Base-by-base conservation (phyloP, 1,140 invertebrate genomes). In the Drosophila ambigua region DNA sequence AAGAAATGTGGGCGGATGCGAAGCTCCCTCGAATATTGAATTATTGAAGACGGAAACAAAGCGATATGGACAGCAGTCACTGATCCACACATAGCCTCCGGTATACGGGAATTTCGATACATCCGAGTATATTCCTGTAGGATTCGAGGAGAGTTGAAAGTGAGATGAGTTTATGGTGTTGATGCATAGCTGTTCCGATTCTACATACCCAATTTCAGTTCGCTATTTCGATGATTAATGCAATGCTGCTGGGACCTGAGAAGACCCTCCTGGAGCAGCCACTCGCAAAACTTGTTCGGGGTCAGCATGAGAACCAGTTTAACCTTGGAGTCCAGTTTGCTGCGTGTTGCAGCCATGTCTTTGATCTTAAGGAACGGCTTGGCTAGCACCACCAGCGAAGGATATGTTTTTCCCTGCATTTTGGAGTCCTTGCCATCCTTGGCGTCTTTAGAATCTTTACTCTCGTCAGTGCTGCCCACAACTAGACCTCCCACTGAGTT, bases 21-120 rank as follows among this genome's bases (percentile, higher is more conserved):
- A 95, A 5, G 96, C 95, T 3, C 95, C 95, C 92, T 97, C 96
- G 78, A 98, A 98, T 41, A 98, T 94, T 0, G 97, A 98, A 20
- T 96, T 96, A 67, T 94, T 95, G 88, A 97, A 98, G 0, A 98
- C 96, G 0, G 97, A 97, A 1, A 97, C 95, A 79, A 96, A 97
- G 52, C 95, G 94, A 23, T 95, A 95, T 0, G 96, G 95, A 87
- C 97, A 97, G 90, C 96, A 97, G 51, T 96, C 95, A 2, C 95
- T 95, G 69, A 97, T 96, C 97, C 97, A 98, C 2, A 98, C 96
- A 83, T 97, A 98, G 15, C 97, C 97, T 11, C 96, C 97, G 1
- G 96, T 97, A 90, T 95, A 96, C 0, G 96, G 96, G 89, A 97
- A 97, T 73, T 96, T 97, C 2, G 95, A 94, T 2, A 95, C 95